Evolutionary conservation across 2,113 vertebrate genomes (phyloP), one percentile per base, ranked within the genome.

Genomic region (Acanthisitta chloris): DNA sequence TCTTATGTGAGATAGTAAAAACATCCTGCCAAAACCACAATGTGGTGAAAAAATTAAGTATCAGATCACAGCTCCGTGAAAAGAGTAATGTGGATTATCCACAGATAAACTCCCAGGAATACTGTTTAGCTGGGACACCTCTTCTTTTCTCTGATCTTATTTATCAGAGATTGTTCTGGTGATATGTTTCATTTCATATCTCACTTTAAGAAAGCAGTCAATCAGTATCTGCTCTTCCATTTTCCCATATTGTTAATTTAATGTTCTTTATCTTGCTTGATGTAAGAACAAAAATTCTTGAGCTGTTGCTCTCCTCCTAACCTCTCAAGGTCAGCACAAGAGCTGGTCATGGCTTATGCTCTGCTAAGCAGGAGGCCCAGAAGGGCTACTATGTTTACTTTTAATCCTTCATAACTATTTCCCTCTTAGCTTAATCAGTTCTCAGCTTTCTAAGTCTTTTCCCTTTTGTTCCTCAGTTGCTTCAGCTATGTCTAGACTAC

Each of bases 71-170:
- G 58, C 49, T 91, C 57, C 89, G 45, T 76, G 40, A 91, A 81
- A 91, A 90, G 52, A 77, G 12, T 88, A 21, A 80, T 84, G 84
- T 59, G 81, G 49, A 94, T 97, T 96, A 92, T 89, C 31, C 79
- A 93, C 66, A 92, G 78, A 81, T 15, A 90, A 89, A 66, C n/a
- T 94, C 26, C 54, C 23, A 74, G 78, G 48, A 71, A 86, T 84
- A 43, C 52, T 33, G 7, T 38, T 42, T 77, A 78, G 26, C 57
- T 40, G n/a, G 21, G 34, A 9, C 24, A 72, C 11, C 38, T 86
- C 62, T 95, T 76, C 52, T 76, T 86, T 72, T 73, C 46, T 93
- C 74, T 94, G 55, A 55, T 70, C 29, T 70, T 52, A 38, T 57
- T 34, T 84, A 19, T 70, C 54, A 87, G 42, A 89, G 21, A 51